Conservation (phyloP, 2,797 vertebrate species). For the Gymnopithys bicolor region DNA sequence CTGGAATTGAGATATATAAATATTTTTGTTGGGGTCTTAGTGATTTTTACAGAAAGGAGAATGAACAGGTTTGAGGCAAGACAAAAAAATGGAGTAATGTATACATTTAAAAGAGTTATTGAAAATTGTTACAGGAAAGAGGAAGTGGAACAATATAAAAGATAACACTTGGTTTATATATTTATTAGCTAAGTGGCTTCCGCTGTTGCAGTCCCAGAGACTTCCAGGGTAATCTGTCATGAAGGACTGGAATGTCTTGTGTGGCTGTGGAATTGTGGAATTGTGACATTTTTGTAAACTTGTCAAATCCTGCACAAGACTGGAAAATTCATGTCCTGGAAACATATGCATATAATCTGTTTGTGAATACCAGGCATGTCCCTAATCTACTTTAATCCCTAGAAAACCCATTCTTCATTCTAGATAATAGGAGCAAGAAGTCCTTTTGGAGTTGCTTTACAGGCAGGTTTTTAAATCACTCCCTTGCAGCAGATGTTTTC, state of each 20-base stretch:
- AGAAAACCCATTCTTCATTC: neutral
- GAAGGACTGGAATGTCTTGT: neutral
- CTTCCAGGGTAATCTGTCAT: neutral
- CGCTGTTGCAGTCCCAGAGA: neutral
- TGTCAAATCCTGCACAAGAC: neutral
- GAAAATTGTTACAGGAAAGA: neutral
- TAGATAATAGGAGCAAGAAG: neutral
- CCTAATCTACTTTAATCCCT: slow-evolving; percentile 13
- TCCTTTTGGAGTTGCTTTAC: slow-evolving; percentile 28
- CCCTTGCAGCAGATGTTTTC: neutral
- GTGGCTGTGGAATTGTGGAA: neutral
- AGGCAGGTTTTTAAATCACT: neutral
- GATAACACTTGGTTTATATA: neutral
- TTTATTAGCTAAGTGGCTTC: neutral
- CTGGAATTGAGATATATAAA: neutral
- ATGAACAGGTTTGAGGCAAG: neutral
- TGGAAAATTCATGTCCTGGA: neutral
- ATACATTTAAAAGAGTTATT: neutral
- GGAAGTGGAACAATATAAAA: neutral
- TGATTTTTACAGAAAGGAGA: neutral
- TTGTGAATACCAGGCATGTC: neutral
- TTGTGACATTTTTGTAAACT: neutral
- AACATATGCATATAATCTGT: neutral
- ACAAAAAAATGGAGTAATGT: neutral
- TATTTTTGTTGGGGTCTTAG: neutral